Conservation (phyloP, 1,140 invertebrate genomes). For the Ctenoplectra terminalis region DNA sequence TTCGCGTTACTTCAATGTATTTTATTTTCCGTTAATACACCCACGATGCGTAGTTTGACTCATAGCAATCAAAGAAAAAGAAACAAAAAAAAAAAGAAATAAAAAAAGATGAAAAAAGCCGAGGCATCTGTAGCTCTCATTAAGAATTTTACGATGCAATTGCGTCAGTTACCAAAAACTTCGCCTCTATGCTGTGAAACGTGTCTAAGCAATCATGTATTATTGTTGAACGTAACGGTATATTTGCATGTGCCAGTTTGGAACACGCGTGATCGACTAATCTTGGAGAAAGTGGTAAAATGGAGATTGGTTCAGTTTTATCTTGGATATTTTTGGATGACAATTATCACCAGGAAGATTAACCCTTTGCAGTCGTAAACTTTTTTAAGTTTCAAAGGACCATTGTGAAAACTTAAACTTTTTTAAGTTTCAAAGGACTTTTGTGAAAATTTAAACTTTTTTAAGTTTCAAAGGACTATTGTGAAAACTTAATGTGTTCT, state of each 20-base stretch:
- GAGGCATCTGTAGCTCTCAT: not conserved
- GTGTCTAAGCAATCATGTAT: not conserved
- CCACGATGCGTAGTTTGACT: slow-evolving; percentile 3
- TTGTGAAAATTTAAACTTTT: too few species aligned
- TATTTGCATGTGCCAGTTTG: not conserved
- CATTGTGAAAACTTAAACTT: too few species aligned
- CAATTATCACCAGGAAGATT: not conserved
- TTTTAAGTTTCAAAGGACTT: too few species aligned
- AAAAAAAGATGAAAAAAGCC: not conserved
- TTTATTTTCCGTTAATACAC: slow-evolving; percentile 1
- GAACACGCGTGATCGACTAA: not conserved
- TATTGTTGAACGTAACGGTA: not conserved
- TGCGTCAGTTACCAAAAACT: slow-evolving; percentile 23
- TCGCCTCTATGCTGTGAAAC: not conserved
- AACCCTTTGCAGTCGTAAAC: too few species aligned
- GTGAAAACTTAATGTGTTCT: too few species aligned
- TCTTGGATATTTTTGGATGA: not conserved
- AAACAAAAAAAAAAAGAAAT: not conserved
- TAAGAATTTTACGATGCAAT: slow-evolving; percentile 19
- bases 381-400: too few species aligned
- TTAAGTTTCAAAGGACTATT: too few species aligned
- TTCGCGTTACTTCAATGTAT: not conserved
- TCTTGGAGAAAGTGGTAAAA: too few species aligned
- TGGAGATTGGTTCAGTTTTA: not conserved
- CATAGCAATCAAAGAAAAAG: not conserved